A percentile compares a stretch with the other conserved stretches of the same genome.
phyloP scores from a whole-genome alignment of 2,797 vertebrate species.

The Tapirus indicus region DNA sequence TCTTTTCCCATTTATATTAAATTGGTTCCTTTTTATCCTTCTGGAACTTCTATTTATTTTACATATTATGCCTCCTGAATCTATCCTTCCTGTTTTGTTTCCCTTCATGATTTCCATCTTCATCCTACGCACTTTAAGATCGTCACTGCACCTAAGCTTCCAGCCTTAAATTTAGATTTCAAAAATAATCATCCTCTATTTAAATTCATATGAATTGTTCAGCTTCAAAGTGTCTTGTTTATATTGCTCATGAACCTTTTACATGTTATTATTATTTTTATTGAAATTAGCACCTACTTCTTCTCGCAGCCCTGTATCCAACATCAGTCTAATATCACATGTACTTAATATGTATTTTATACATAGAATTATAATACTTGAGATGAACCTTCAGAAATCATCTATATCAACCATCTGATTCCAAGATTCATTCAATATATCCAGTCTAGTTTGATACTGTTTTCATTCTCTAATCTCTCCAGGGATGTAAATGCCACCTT shows the following conservation, averaged over 20 bases:
- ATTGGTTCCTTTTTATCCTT: background rate
- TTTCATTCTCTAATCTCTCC: background rate
- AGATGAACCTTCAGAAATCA: background rate
- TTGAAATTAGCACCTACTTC: slow-evolving; percentile 1
- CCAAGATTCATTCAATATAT: background rate
- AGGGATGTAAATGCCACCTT: background rate
- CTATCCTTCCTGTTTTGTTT: background rate
- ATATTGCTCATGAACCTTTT: background rate
- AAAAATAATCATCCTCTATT: background rate
- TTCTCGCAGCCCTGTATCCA: background rate
- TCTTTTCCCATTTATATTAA: background rate
- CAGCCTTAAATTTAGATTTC: background rate
- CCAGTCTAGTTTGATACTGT: background rate
- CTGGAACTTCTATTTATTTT: background rate
- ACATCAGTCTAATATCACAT: background rate
- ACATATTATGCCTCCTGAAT: background rate
- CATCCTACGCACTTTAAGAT: background rate
- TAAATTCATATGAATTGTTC: background rate
- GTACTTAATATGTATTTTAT: background rate
- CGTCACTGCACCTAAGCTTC: background rate
- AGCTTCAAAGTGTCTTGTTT: background rate
- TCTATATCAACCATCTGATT: background rate
- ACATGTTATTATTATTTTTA: background rate
- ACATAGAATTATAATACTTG: background rate
- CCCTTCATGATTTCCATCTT: background rate